Conservation (phyloP, 2,888 invertebrate genomes). For the Griposia aprilina region DNA sequence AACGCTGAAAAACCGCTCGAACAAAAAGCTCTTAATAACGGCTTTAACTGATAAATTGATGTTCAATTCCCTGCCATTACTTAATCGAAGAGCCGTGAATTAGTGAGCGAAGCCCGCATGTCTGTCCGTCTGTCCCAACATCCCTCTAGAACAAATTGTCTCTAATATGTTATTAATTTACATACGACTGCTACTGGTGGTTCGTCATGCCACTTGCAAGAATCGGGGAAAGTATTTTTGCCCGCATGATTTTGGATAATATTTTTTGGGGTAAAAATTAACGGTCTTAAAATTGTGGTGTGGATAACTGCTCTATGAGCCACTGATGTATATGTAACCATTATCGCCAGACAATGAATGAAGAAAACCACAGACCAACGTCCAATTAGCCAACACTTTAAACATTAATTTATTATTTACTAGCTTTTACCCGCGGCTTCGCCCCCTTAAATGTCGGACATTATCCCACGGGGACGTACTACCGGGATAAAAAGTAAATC, state of each 20-base stretch:
- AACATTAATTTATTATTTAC: too few species aligned
- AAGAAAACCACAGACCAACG: not conserved
- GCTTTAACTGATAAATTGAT: slow-evolving; percentile 85
- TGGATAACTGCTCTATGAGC: not conserved
- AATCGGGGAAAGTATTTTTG: slow-evolving; percentile 48
- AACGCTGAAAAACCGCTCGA: slow-evolving; percentile 42
- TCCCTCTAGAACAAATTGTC: slow-evolving; percentile 84
- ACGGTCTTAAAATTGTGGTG: slow-evolving; percentile 14
- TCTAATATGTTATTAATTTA: slow-evolving; percentile 79
- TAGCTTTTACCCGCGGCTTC: too few species aligned
- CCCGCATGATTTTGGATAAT: slow-evolving; percentile 57
- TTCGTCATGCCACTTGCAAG: slow-evolving; percentile 53
- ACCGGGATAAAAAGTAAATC: too few species aligned
- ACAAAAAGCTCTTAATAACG: slow-evolving; percentile 60
- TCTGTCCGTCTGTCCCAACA: slow-evolving; percentile 75
- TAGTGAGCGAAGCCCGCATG: slow-evolving; percentile 83
- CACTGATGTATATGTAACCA: not conserved
- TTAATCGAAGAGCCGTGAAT: slow-evolving; percentile 81
- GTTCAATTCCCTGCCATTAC: slow-evolving; percentile 85
- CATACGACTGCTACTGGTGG: slow-evolving; percentile 70
- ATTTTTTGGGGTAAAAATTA: slow-evolving; percentile 24
- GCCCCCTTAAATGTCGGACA: too few species aligned
- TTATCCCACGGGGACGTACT: too few species aligned
- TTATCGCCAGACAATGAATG: too few species aligned
- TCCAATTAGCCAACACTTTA: not conserved